phyloP scores from a whole-genome alignment of 2,888 invertebrate genomes.

The Hypolimnas misippus region DNA sequence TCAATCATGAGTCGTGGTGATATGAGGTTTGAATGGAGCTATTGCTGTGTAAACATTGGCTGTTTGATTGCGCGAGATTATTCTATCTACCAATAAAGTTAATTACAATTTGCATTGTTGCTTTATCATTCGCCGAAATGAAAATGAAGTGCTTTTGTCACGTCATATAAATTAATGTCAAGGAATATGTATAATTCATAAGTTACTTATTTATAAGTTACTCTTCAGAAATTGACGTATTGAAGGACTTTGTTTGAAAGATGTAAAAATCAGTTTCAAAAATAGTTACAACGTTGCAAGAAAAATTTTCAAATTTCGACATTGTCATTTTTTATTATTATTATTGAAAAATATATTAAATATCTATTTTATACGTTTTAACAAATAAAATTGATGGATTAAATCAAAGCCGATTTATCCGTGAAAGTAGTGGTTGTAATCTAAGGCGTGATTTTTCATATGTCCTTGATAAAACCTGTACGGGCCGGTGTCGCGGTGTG shows the following conservation, averaged over 20 bases:
- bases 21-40: not conserved
- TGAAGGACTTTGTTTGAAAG: too few relatives aligned
- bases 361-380: not conserved
- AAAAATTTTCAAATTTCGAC: too few relatives aligned
- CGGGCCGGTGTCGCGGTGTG: not conserved
- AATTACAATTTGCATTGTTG: not conserved
- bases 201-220: too few relatives aligned
- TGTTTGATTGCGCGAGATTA: constrained; percentile 9
- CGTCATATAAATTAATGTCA: too few relatives aligned
- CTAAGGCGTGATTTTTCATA: not conserved
- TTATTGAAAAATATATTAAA: not conserved
- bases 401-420: not conserved
- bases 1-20: constrained; percentile 22
- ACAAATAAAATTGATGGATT: not conserved
- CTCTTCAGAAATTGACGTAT: too few relatives aligned
- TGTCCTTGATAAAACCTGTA: constrained; percentile 32
- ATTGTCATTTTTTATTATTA: not conserved
- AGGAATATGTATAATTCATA: too few relatives aligned
- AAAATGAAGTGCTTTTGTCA: too few relatives aligned
- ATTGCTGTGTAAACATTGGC: not conserved
- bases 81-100: not conserved
- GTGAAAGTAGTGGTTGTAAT: constrained; percentile 8
- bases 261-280: too few relatives aligned
- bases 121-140: too few relatives aligned
- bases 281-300: too few relatives aligned